Percentiles rank a stretch among this genome's conserved stretches.
Evolutionary conservation across 1,140 invertebrate species (phyloP).

Genomic region (Drosophila kohkoa): DNA sequence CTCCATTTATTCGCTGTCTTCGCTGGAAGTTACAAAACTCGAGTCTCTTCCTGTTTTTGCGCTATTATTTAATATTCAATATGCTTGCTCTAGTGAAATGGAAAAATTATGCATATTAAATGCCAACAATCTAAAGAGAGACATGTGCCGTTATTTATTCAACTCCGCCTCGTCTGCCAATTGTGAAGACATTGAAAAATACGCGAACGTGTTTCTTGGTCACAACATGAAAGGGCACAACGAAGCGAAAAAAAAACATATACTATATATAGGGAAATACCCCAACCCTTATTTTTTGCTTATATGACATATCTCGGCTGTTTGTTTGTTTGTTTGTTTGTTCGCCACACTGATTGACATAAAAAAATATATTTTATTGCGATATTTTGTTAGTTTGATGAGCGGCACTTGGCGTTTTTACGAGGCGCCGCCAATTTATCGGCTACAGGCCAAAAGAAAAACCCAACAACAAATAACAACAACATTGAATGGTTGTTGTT

Average conservation of each 20-base stretch:
- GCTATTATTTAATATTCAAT: slow-evolving; percentile 80
- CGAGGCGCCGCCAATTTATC: slow-evolving; percentile 68
- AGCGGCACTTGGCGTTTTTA: slow-evolving; percentile 54
- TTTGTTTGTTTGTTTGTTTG: slow-evolving; percentile 36
- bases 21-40: not conserved
- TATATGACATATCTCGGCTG: slow-evolving; percentile 28
- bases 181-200: slow-evolving; percentile 61
- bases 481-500: slow-evolving; percentile 16
- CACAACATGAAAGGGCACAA: slow-evolving; percentile 8
- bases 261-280: not conserved
- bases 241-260: not conserved
- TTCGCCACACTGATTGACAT: slow-evolving; percentile 71
- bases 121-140: slow-evolving; percentile 46
- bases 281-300: not conserved
- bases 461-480: slow-evolving; percentile 31
- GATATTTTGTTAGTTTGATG: slow-evolving; percentile 78
- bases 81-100: slow-evolving; percentile 77
- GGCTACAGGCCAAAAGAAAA: slow-evolving; percentile 53
- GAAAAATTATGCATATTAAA: slow-evolving; percentile 82
- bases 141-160: slow-evolving; percentile 54
- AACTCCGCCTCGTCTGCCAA: slow-evolving; percentile 9
- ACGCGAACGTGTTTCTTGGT: slow-evolving; percentile 17
- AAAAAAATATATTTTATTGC: slow-evolving; percentile 65
- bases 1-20: not conserved
- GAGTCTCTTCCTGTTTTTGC: slow-evolving; percentile 14